Evolutionary conservation across 2,797 vertebrate species (phyloP), one percentile per base, ranked within the genome.

Genomic region (Chromis chromis): DNA sequence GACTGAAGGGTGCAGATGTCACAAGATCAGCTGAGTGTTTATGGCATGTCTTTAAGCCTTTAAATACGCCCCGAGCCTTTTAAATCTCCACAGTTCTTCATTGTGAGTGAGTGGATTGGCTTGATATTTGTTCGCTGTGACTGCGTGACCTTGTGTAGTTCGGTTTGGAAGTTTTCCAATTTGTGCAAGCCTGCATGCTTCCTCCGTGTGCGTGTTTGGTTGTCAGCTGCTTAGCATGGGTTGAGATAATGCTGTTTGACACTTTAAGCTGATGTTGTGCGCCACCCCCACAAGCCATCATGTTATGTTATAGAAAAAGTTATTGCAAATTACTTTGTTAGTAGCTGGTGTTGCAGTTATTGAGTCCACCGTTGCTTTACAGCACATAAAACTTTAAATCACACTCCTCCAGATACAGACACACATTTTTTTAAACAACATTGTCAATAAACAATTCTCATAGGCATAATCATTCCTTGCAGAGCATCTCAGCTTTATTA

Each of bases 131-230:
- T 28, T 74, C 8, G 2, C 39, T 6, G 25, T 10, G 28, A 33
- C 74, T 60, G 4, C 6, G 9, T 63, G 72, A 85, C 76, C 78
- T 81, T 46, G 42, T 46, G 42, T 22, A 53, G 60, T 52, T 67
- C 64, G 53, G 6, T 50, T 76, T 83, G 79, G 73, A 79, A 54
- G 33, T 36, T n/a, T 59, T 81, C 65, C 78, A 83, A n/a, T 61
- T 57, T 25, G 27, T 67, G 64, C 36, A 1, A 31, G 28, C 27
- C 21, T 11, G 8, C 17, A 1, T 14, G n/a, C 71, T 65, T 42
- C 14, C 24, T 52, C 3, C 22, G 40, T 60, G 27, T 72, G n/a
- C n/a, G 53, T 56, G 60, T 31, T 3, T 0, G 74, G 4, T 33
- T 59, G 63, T 78, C 56, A 68, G 77, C 57, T 63, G 57, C 70